These are phyloP conservation scores for Aphaenogaster ashmeadi DNA, from an alignment of 1,140 invertebrate species.

Conservation along the genomic window DNA sequence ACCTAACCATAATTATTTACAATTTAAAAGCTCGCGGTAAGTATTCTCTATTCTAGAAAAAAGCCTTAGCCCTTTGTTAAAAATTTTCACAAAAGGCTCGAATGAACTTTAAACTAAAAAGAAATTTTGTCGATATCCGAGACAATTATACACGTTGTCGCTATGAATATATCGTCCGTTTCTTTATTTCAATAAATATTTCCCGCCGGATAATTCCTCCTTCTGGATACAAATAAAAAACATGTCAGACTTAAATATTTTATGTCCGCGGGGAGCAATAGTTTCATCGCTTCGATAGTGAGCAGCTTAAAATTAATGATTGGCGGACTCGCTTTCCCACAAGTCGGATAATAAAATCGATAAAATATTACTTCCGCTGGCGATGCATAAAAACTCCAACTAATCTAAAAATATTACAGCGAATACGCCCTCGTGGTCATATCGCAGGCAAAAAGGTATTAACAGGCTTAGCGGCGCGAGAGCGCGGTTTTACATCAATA, in stretches of 20 bases:
- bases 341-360: slow-evolving; percentile 30
- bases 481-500: neutral
- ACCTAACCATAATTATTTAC: no score
- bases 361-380: slow-evolving; percentile 17
- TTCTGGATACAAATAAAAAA: neutral
- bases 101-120: no score
- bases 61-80: no score
- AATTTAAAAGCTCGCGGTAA: no score
- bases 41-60: no score
- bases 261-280: neutral
- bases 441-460: slow-evolving; percentile 3
- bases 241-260: neutral
- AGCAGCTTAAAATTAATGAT: slow-evolving; percentile 21
- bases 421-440: neutral
- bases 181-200: slow-evolving; percentile 12
- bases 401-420: slow-evolving; percentile 36
- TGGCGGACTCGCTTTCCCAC: neutral
- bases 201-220: neutral
- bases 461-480: neutral
- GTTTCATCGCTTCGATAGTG: neutral
- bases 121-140: no score
- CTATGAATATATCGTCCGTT: no score
- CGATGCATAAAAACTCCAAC: slow-evolving; percentile 24
- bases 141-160: no score
- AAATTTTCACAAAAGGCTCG: no score